Evolutionary conservation across 2,113 vertebrate genomes (phyloP), one percentile per base, ranked within the genome.

Genomic region (Myotis brandtii): DNA sequence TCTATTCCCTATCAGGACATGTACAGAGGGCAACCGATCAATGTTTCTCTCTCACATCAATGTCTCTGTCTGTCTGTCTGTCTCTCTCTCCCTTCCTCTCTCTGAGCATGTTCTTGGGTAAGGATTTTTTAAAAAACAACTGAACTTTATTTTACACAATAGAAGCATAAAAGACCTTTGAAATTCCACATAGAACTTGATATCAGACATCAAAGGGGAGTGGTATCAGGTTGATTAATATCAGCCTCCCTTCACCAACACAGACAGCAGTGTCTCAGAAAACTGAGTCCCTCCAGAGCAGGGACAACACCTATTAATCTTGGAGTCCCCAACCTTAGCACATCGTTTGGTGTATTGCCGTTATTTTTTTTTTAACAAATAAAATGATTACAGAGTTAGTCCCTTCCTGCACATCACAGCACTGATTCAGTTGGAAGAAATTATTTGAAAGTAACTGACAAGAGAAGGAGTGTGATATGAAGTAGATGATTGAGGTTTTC

Each of bases 401-500:
- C 20, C 27, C 56, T 91, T 89, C 50, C 70, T 90, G 17, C 25
- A 21, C 64, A 52, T 25, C 37, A 16, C 13, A 83, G 43, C 40
- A 34, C 18, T 75, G 56, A 46, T 86, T 82, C 59, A 75, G 76
- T 32, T 12, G 50, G n/a, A 20, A 14, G 43, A 52, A 40, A 75
- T n/a, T 80, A 48, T 70, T 48, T 69, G 32, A n/a, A 95, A 84
- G 34, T 59, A 43, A 76, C 6, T 54, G 37, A 73, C 52, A 43
- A 43, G 52, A 59, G 32, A 70, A 66, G 25, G n/a, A n/a, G 1
- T 52, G 3, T 84, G n/a, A 18, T 40, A 27, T 52, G 16, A n/a
- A 85, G 56, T 48, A 48, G 40, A 43, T 52, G 43, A 18, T 64
- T 52, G 67, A 93, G 54, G 82, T 75, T 94, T 94, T 88, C 72